phyloP scores from a whole-genome alignment of 2,888 invertebrate genomes.

The Anoncus sp. region DNA sequence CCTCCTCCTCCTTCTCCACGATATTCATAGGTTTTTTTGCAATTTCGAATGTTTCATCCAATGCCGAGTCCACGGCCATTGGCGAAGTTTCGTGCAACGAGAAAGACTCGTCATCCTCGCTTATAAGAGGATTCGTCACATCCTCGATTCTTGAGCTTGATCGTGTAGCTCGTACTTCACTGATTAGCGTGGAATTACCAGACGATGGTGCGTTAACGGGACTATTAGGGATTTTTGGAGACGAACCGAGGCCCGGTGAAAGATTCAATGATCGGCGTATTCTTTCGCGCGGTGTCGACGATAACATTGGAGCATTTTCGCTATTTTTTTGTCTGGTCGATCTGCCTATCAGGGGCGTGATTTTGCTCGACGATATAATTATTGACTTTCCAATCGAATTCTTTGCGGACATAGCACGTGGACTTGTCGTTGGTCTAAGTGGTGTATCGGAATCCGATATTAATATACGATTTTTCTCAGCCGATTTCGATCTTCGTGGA shows the following conservation, averaged over 20 bases:
- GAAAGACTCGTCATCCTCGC: slow-evolving; percentile 56
- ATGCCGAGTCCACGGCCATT: slow-evolving; percentile 16
- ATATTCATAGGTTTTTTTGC: slow-evolving; percentile 4
- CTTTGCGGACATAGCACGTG: slow-evolving; percentile 12
- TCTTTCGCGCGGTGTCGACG: slow-evolving; percentile 65
- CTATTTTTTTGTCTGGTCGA: neutral
- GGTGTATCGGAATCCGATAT: slow-evolving; percentile 60
- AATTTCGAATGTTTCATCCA: slow-evolving; percentile 58
- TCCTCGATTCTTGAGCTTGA: slow-evolving; percentile 57
- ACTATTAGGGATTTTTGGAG: slow-evolving; percentile 13
- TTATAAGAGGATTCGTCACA: slow-evolving; percentile 57
- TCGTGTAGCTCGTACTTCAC: slow-evolving; percentile 20
- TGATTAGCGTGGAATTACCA: slow-evolving; percentile 39
- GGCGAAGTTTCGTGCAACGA: slow-evolving; percentile 14
- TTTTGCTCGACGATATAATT: slow-evolving; percentile 36
- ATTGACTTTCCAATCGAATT: slow-evolving; percentile 15
- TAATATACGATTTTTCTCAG: slow-evolving; percentile 55
- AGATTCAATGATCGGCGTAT: slow-evolving; percentile 63
- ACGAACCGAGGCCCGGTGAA: slow-evolving; percentile 43
- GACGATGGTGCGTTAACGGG: slow-evolving; percentile 45
- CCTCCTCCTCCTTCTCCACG: slow-evolving; percentile 42
- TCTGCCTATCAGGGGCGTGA: slow-evolving; percentile 29
- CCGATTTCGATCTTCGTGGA: slow-evolving; percentile 59
- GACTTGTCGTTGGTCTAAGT: slow-evolving; percentile 45
- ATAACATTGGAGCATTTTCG: slow-evolving; percentile 29